Evolutionary conservation across 2,888 invertebrate species (phyloP), one percentile per base, ranked within the genome.

Genomic region (Exocentrus adspersus): DNA sequence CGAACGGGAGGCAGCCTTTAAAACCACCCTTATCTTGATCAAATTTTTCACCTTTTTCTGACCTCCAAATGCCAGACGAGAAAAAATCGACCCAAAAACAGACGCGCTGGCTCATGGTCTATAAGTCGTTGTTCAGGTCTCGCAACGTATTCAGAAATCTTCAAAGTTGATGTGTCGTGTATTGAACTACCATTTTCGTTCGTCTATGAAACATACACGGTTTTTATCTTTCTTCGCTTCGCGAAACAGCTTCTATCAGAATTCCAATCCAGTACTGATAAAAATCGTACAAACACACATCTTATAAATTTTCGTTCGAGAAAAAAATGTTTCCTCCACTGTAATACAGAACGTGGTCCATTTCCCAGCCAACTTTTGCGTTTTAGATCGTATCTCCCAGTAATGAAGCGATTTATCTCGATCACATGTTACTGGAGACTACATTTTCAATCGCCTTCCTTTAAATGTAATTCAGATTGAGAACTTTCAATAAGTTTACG

Each of bases 331-430:
- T 16, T 37, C 20, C 51, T 19, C 14, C 53, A 24, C 28, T 43
- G 24, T 16, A 43, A 43, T 16, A 54, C 24, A 28, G 43, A 54
- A 60, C 24, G 53, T 53, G 43, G 53, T 41, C 60, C 60, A 41
- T 60, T 73, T 68, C 17, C n/a, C 64, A 62, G 67, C 58, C 58
- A 67, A 65, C 60, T 64, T 60, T 54, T 68, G 62, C 65, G 65
- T 66, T 71, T 65, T 58, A 62, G 73, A 72, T 72, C 66, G 70
- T 68, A 72, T 74, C 73, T 63, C 42, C 30, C 68, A 64, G 72
- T 74, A 76, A 76, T 75, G 76, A 76, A 74, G 68, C 72, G 72
- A 75, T 76, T 76, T 76, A 73, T 76, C 75, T 74, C 70, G 73
- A 73, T 74, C 74, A 74, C 76, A 72, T 72, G 73, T 75, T 74